phyloP scores from a whole-genome alignment of 1,140 invertebrate genomes.

The Hylaeus volcanicus region DNA sequence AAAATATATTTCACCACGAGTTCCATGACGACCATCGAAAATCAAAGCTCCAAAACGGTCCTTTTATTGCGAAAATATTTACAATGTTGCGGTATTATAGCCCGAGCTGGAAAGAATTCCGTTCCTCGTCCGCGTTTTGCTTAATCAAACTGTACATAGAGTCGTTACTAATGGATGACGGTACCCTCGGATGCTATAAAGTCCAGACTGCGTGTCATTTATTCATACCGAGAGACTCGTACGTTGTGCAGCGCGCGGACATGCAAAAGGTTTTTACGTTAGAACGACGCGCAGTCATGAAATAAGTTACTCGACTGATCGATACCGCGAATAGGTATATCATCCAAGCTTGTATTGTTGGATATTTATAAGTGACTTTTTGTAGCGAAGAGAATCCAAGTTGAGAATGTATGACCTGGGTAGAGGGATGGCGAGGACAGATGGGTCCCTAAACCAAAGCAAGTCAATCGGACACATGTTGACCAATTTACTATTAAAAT shows the following conservation, averaged over 20 bases:
- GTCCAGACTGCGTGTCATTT: constrained; percentile 29
- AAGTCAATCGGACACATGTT: no score
- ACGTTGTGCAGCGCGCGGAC: constrained; percentile 26
- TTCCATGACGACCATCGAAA: no score
- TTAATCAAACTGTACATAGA: constrained; percentile 36
- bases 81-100: no score
- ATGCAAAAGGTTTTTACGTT: constrained; percentile 44
- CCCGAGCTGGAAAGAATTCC: neutral
- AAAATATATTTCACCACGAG: neutral
- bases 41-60: neutral
- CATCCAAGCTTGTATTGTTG: no score
- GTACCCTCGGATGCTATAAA: constrained; percentile 36
- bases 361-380: no score
- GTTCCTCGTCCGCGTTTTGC: neutral
- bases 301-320: constrained; percentile 40
- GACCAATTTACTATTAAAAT: no score
- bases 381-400: no score
- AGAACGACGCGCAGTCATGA: constrained; percentile 12
- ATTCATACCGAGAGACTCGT: constrained; percentile 29
- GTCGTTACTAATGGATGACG: constrained; percentile 41
- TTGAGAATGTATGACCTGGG: no score
- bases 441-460: no score
- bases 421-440: no score
- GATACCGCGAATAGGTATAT: constrained; percentile 11
- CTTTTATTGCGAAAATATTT: neutral